These are phyloP conservation scores for Drosophila repletoides DNA, from an alignment of 1,140 invertebrate genomes.

Conservation along the genomic window DNA sequence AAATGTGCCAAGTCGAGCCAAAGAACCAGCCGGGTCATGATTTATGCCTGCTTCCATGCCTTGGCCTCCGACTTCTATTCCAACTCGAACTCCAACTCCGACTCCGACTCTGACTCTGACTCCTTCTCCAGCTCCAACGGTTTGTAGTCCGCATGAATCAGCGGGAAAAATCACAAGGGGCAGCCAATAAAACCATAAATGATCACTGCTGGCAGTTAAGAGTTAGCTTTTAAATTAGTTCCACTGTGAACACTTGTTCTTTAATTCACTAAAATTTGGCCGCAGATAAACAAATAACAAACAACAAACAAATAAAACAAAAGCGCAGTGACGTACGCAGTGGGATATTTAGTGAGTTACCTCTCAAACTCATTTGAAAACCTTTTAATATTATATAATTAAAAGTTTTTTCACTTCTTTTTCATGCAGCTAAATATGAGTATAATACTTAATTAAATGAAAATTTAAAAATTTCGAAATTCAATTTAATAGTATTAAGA, in stretches of 20 bases:
- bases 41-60: conserved; percentile 33
- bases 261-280: conserved; percentile 62
- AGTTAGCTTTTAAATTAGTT: conserved; percentile 51
- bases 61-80: background rate
- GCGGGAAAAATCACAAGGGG: conserved; percentile 33
- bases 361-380: too few species aligned
- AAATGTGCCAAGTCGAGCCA: conserved; percentile 30
- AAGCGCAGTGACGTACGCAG: conserved; percentile 16
- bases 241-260: conserved; percentile 15
- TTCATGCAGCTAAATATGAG: too few species aligned
- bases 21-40: conserved; percentile 23
- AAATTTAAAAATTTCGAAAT: too few species aligned
- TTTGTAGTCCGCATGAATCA: conserved; percentile 35
- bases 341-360: too few species aligned
- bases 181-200: conserved; percentile 38
- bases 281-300: conserved; percentile 55
- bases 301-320: conserved; percentile 42
- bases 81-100: background rate
- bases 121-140: background rate
- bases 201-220: conserved; percentile 29
- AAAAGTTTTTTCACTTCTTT: too few species aligned
- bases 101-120: background rate
- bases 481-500: too few species aligned
- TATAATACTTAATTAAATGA: too few species aligned
- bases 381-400: too few species aligned